Evolutionary conservation across 2,797 vertebrate genomes (phyloP), one percentile per base, ranked within the genome.

Genomic region (Sebastes steindachneri): DNA sequence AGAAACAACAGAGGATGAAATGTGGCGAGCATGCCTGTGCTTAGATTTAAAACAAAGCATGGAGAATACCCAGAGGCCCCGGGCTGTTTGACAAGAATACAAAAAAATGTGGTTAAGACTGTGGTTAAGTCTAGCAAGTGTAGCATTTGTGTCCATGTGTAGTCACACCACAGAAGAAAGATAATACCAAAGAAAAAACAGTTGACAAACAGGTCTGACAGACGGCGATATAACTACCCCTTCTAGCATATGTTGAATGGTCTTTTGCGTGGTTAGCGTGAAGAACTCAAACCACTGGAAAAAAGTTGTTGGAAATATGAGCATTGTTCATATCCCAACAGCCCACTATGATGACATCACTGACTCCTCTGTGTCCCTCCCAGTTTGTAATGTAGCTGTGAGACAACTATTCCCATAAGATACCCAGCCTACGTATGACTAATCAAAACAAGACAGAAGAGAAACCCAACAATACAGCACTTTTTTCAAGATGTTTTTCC

Each of bases 401-500:
- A 93, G 86, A 91, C 82, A 85, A 80, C 75, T 73, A 87, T 91
- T 90, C 87, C 83, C 88, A 65, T 35, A 75, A 85, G 89, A 83
- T 41, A 83, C 83, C 58, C 77, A 65, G 63, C 78, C 85, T 89
- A 48, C 71, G 72, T 64, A 79, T 87, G 82, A 92, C 84, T 89
- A 90, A 91, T 89, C 77, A 87, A 88, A 87, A 83, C 76, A 88
- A 82, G 67, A 60, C 79, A 71, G 75, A 51, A 58, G 62, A 77
- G 59, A 75, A 84, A 72, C 51, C 62, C 48, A 75, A 77, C 82
- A 83, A 68, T 65, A 53, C 65, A 28, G 67, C 62, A 66, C 12
- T 66, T 79, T 74, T 21, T 68, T 37, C 25, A 14, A 51, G 63
- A 72, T 54, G 48, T 80, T 86, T 82, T 77, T 58, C 23, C 54